These are phyloP conservation scores for Cynaeus angustus DNA, from an alignment of 2,888 invertebrate genomes.

Conservation along the genomic window DNA sequence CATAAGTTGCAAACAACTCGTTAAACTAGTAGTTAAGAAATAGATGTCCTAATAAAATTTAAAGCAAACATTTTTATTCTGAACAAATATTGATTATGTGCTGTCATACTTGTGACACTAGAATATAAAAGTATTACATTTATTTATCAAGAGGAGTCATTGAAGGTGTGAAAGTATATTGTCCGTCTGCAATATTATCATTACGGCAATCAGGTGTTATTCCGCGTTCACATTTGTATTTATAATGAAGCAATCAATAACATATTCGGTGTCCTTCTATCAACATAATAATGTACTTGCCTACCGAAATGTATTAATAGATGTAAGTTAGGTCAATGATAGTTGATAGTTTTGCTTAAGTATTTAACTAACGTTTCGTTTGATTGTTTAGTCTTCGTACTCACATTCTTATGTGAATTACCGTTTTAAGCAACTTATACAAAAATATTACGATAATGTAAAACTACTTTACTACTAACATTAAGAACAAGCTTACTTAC, in stretches of 20 bases:
- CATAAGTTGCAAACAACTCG: conserved; percentile 53
- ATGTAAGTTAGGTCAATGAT: conserved; percentile 42
- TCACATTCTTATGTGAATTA: conserved; percentile 28
- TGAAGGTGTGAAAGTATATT: conserved; percentile 49
- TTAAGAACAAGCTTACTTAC: no score
- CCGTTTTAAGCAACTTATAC: conserved; percentile 1
- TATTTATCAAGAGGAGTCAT: conserved; percentile 49
- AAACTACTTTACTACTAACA: no score
- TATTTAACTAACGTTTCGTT: conserved; percentile 37
- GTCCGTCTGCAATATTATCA: conserved; percentile 43
- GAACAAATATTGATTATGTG: conserved; percentile 55
- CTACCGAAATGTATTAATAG: conserved; percentile 20
- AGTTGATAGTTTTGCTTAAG: conserved; percentile 20
- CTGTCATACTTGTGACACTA: conserved; percentile 52
- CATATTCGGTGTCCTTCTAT: conserved; percentile 40
- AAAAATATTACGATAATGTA: conserved; percentile 3
- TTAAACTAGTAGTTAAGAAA: conserved; percentile 54
- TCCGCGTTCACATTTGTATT: conserved; percentile 39
- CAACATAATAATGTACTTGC: conserved; percentile 39
- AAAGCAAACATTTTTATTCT: conserved; percentile 56
- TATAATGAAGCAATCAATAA: conserved; percentile 45
- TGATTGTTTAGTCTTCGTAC: conserved; percentile 25
- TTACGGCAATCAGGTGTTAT: conserved; percentile 40
- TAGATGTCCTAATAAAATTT: conserved; percentile 54
- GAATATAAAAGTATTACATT: conserved; percentile 52